Percentiles rank a stretch among this genome's conserved stretches.
These are phyloP conservation scores for Montipora foliosa DNA, from an alignment of 64 coral and sea anemone genomes.

Conservation along the genomic window DNA sequence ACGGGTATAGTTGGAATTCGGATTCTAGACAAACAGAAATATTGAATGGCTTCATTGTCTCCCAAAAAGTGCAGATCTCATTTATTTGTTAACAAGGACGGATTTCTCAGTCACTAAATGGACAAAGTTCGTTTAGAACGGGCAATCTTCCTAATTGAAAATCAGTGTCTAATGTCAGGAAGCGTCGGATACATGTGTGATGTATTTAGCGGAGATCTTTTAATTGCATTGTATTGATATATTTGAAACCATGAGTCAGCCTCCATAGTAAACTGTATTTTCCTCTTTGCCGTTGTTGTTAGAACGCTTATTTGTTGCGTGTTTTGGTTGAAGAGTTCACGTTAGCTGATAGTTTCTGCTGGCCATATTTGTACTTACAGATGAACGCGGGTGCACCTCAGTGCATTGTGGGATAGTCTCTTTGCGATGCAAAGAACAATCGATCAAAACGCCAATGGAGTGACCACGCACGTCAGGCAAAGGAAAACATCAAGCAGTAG, in stretches of 20 bases:
- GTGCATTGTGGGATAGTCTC: slow-evolving; percentile 45
- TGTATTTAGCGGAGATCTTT: no score
- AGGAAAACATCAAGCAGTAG: not conserved
- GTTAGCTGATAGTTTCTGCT: not conserved
- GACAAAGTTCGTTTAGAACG: not conserved
- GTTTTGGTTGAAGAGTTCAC: not conserved
- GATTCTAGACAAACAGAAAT: not conserved
- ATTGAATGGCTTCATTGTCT: no score
- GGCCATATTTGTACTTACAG: slow-evolving; percentile 6
- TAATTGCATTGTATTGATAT: not conserved
- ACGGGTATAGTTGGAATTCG: not conserved
- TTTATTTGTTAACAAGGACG: not conserved
- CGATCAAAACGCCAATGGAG: slow-evolving; percentile 38
- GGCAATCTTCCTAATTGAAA: no score
- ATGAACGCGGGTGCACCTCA: slow-evolving; percentile 2
- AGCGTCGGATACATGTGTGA: no score
- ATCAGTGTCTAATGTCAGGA: no score
- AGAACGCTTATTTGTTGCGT: not conserved
- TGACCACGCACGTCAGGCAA: not conserved
- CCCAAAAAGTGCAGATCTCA: no score
- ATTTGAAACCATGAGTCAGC: not conserved
- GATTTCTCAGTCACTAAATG: not conserved
- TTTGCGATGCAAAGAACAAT: slow-evolving; percentile 13
- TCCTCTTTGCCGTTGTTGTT: not conserved
- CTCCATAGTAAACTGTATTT: not conserved